Evolutionary conservation across 2,113 vertebrate species (phyloP).

Genomic region (Festucalex cinctus): DNA sequence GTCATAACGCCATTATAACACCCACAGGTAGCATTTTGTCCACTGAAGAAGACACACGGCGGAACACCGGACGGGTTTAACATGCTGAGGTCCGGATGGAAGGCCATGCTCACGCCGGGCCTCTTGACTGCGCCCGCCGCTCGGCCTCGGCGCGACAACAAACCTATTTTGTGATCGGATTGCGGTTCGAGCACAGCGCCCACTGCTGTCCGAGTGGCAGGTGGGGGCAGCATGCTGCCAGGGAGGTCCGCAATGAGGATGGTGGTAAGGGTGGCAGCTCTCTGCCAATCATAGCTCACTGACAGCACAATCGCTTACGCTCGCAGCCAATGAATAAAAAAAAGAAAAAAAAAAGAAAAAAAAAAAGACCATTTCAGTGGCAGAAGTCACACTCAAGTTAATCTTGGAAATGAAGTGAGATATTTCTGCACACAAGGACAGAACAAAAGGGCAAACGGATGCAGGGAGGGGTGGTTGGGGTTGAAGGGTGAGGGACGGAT

Average conservation of each 20-base stretch:
- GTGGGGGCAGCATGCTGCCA: constrained; percentile 54
- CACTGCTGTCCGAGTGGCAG: constrained; percentile 37
- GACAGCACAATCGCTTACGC: constrained; percentile 20
- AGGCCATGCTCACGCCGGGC: constrained; percentile 48
- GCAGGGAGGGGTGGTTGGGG: constrained; percentile 22
- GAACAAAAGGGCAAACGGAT: constrained; percentile 20
- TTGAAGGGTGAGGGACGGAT: neutral
- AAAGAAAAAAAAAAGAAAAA: no score
- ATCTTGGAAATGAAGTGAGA: constrained; percentile 15
- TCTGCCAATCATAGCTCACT: constrained; percentile 27
- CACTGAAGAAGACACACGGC: constrained; percentile 9
- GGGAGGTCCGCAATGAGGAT: neutral
- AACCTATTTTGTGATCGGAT: neutral
- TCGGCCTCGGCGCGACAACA: neutral
- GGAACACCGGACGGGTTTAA: constrained; percentile 19
- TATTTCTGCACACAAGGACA: constrained; percentile 21
- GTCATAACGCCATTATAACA: constrained; percentile 8
- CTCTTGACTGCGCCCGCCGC: neutral
- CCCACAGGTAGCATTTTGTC: constrained; percentile 3
- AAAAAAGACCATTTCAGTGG: constrained; percentile 14
- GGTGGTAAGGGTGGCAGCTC: constrained; percentile 15
- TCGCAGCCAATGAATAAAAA: constrained; percentile 28
- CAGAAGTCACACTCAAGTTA: constrained; percentile 12
- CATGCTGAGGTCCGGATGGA: constrained; percentile 44
- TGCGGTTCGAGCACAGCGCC: no score